Evolutionary conservation across 2,113 vertebrate genomes (phyloP).

Genomic region (Hemiprocne comata): DNA sequence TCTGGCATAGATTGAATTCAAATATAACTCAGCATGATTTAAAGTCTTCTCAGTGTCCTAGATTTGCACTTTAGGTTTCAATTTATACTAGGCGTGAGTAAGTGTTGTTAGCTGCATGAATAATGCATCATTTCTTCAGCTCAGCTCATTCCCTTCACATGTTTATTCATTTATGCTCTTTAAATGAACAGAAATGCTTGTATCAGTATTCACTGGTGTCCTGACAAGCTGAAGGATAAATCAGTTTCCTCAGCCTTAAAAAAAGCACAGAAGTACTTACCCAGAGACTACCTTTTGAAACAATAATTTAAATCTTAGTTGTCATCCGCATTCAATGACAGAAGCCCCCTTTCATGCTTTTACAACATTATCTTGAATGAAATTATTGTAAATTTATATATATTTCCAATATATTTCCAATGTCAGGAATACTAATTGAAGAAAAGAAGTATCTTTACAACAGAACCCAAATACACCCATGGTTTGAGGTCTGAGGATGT

Average conservation of each 20-base stretch:
- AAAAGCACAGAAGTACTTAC: background rate
- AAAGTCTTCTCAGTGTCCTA: slow-evolving; percentile 37
- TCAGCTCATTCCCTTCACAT: background rate
- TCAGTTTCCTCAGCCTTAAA: background rate
- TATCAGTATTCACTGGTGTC: background rate
- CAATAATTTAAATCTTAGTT: background rate
- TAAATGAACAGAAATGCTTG: background rate
- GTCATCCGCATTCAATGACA: background rate
- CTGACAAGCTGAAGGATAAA: background rate
- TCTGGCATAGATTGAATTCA: slow-evolving; percentile 20
- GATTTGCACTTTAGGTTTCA: slow-evolving; percentile 46
- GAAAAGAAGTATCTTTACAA: background rate
- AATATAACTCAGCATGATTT: slow-evolving; percentile 43
- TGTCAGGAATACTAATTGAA: background rate
- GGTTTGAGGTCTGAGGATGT: background rate
- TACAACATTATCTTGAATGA: background rate
- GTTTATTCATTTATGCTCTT: slow-evolving; percentile 49
- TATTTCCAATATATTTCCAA: background rate
- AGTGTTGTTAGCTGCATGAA: slow-evolving; percentile 40
- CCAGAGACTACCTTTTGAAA: background rate
- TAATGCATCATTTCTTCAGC: slow-evolving; percentile 47
- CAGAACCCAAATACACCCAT: background rate
- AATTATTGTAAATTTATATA: background rate
- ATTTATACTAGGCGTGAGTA: slow-evolving; percentile 19
- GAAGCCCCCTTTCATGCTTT: background rate